Evolutionary conservation across 2,113 vertebrate species (phyloP).

Genomic region (Amphilophus citrinellus): DNA sequence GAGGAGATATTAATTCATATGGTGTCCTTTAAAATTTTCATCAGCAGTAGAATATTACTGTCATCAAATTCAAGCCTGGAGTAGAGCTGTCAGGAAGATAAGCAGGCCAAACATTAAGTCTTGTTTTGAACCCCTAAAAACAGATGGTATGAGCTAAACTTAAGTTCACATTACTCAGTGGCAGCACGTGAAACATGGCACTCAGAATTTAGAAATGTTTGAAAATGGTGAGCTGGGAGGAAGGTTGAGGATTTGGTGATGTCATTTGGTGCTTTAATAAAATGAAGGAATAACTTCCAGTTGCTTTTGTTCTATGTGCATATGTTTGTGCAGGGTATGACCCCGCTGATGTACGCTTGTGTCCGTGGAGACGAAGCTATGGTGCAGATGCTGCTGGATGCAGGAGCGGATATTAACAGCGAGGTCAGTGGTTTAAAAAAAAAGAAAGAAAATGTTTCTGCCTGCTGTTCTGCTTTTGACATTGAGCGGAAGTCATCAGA

Average conservation of each 20-base stretch:
- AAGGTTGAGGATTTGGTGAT: neutral
- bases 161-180: neutral
- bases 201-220: neutral
- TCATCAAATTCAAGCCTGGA: neutral
- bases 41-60: constrained; percentile 18
- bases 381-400: constrained; percentile 99
- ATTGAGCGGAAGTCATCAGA: neutral
- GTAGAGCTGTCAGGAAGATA: neutral
- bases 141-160: neutral
- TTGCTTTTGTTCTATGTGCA: neutral
- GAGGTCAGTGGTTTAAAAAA: constrained; percentile 87
- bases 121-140: neutral
- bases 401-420: constrained; percentile 96
- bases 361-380: constrained; percentile 98
- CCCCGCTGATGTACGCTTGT: constrained; percentile 98
- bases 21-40: constrained; percentile 16
- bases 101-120: neutral
- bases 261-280: neutral
- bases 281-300: neutral
- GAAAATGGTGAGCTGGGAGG: accelerated
- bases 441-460: neutral
- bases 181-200: neutral
- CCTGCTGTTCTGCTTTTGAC: accelerated
- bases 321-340: constrained; percentile 89
- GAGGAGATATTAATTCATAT: constrained; percentile 13